Base-by-base conservation (phyloP, 1,140 invertebrate species). In the Daktulosphaira vitifoliae region DNA sequence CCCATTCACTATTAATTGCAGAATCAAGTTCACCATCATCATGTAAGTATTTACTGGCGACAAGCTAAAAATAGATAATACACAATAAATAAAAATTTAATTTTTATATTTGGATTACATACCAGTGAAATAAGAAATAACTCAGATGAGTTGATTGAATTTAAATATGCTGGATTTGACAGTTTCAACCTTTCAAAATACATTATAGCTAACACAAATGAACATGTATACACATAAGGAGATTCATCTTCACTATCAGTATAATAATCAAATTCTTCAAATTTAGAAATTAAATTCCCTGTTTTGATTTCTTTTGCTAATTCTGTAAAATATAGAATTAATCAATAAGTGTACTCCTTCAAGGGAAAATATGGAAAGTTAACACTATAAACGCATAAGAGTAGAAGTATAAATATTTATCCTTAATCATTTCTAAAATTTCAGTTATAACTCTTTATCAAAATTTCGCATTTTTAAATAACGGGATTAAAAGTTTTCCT, bases 91-190 rank as follows among this genome's bases (percentile, higher is more conserved):
- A 33, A 33, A 33, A 6, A 33, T 11, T 33, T 33, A 6, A 33
- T 33, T 33, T 6, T 33, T 33, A 33, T 5, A 33, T 6, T 33
- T 6, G 29, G 29, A 33, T 33, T 33, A 75, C 75, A 78, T 82
- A 95, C 92, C 82, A 96, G 78, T 65, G 92, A 93, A 59, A 96
- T 86, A 50, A 96, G 80, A 75, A 96, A 96, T 13, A 96, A 79
- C 73, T 96, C 89, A 50, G 89, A 88, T 20, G 92, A 90, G 22
- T 87, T 84, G 26, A 90, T 82, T 73, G 81, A 78, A 70, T 84
- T 79, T 25, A 94, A 76, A 77, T 94, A 96, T 65, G 87, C 84
- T 1, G 89, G 84, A 77, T 93, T 91, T 69, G 81, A 82, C 52
- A 78, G 78, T 72, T 88, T 87, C 18, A 92, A 78, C 69, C 90